Percentiles rank a stretch among this genome's conserved stretches.
phyloP scores from a whole-genome alignment of 1,140 invertebrate species.

The Cylas formicarius region DNA sequence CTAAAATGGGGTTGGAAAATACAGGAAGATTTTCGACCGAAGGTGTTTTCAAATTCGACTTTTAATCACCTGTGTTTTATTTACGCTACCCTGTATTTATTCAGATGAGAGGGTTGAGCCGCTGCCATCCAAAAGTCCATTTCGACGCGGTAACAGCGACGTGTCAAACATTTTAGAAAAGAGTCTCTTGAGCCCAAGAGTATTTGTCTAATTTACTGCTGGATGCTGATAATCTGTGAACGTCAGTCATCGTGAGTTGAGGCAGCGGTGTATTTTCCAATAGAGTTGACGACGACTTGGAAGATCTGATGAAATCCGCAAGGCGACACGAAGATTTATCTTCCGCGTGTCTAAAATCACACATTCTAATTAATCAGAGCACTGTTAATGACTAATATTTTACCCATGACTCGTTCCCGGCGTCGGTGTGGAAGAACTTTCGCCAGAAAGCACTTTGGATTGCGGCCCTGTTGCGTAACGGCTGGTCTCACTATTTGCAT shows the following conservation, averaged over 20 bases:
- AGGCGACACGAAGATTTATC: constrained; percentile 15
- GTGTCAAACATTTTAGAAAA: constrained; percentile 41
- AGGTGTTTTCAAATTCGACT: no score
- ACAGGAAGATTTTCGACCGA: no score
- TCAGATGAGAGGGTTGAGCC: background rate
- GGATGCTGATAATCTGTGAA: constrained; percentile 19
- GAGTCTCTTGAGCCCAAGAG: constrained; percentile 34
- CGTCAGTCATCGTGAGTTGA: constrained; percentile 24
- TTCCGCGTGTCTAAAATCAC: constrained; percentile 11
- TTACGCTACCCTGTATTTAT: constrained; percentile 22
- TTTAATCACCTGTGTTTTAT: no score
- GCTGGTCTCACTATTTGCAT: constrained; percentile 43
- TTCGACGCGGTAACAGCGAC: background rate
- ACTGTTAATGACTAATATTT: constrained; percentile 7
- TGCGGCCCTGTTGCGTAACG: constrained; percentile 24
- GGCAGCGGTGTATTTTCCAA: constrained; percentile 21
- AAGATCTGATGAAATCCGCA: constrained; percentile 17
- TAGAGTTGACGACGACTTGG: constrained; percentile 26
- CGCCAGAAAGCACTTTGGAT: constrained; percentile 18
- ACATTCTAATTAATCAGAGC: constrained; percentile 4
- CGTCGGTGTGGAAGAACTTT: constrained; percentile 3
- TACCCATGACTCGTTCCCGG: background rate
- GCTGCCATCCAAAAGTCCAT: constrained; percentile 4
- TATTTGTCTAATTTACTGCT: constrained; percentile 20
- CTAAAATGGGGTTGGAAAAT: no score